These are phyloP conservation scores for Diorhabda elongata DNA, from an alignment of 1,140 invertebrate species.

Conservation along the genomic window DNA sequence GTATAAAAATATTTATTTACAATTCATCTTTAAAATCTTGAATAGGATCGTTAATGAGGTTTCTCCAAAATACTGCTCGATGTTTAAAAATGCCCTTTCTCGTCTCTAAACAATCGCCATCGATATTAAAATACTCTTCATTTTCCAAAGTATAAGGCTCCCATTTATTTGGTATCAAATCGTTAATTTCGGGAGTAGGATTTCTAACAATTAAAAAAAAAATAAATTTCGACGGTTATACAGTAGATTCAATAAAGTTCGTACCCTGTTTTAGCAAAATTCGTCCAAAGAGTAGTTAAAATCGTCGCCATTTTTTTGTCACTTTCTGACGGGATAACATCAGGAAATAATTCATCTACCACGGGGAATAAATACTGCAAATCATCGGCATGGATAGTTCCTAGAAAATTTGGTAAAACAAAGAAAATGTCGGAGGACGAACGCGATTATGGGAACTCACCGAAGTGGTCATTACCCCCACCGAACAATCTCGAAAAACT, in stretches of 20 bases:
- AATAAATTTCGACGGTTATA: not conserved
- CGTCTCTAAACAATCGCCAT: constrained; percentile 44
- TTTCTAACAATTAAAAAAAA: constrained; percentile 46
- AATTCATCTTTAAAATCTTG: constrained; percentile 30
- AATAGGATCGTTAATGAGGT: constrained; percentile 1
- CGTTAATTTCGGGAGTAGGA: constrained; percentile 49
- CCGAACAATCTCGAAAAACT: constrained; percentile 68
- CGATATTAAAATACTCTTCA: constrained; percentile 50
- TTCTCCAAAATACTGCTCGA: constrained; percentile 49
- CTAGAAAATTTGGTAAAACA: constrained; percentile 33
- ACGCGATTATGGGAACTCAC: constrained; percentile 36
- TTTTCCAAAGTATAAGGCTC: constrained; percentile 46
- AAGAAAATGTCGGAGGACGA: not conserved
- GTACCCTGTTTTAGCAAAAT: constrained; percentile 67
- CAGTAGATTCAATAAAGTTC: constrained; percentile 14
- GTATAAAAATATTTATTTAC: constrained; percentile 6
- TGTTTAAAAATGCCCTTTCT: constrained; percentile 43
- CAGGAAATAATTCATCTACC: constrained; percentile 53
- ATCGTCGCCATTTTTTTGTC: constrained; percentile 52
- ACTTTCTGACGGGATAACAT: constrained; percentile 46
- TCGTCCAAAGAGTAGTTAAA: constrained; percentile 63
- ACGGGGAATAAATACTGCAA: constrained; percentile 70
- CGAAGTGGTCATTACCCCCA: constrained; percentile 56
- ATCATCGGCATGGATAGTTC: constrained; percentile 70
- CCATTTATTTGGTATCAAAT: constrained; percentile 48